Evolutionary conservation across 53 echinoderm and acorn worm genomes (phyloP).

Genomic region (Astropecten irregularis): DNA sequence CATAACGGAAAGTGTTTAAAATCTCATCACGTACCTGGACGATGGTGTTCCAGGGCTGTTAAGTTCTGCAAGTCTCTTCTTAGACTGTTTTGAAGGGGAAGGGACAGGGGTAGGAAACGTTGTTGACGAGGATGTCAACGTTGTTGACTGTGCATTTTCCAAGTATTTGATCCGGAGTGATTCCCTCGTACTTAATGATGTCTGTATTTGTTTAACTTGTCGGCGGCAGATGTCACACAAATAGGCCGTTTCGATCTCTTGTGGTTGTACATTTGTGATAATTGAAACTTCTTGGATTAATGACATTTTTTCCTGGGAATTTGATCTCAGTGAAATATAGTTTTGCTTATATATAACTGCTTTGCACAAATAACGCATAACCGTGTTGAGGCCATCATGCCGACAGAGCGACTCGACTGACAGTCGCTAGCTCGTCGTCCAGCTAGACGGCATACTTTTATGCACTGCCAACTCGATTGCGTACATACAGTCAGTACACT

Average conservation of each 20-base stretch:
- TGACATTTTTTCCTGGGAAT: neutral
- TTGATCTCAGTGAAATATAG: neutral
- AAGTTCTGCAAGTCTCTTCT: neutral
- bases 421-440: too few relatives aligned
- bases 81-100: neutral
- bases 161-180: neutral
- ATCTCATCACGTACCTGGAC: neutral
- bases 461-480: too few relatives aligned
- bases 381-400: too few relatives aligned
- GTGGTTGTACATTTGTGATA: neutral
- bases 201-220: neutral
- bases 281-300: neutral
- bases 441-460: too few relatives aligned
- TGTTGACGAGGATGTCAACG: too few relatives aligned
- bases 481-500: too few relatives aligned
- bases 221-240: neutral
- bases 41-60: neutral
- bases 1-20: neutral
- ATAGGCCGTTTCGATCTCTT: neutral
- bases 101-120: too few relatives aligned
- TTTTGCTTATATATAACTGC: too few relatives aligned
- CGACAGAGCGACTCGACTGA: too few relatives aligned
- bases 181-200: neutral
- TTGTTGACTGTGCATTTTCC: too few relatives aligned
- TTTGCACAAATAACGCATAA: neutral